Conservation (phyloP, 2,888 invertebrate genomes). For the Apotomis capreana region DNA sequence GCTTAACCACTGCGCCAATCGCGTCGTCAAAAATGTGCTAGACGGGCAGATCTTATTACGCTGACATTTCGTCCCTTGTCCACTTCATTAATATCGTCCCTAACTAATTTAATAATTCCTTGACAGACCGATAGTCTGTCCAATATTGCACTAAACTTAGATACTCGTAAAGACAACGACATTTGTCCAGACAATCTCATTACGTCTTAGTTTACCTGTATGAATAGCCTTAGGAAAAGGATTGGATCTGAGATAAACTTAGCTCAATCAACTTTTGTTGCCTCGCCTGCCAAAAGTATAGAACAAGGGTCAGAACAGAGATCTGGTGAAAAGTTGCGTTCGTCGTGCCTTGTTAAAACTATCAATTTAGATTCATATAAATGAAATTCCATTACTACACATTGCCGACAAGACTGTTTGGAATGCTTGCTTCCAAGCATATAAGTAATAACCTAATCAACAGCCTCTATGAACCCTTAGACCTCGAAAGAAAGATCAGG, state of each 20-base stretch:
- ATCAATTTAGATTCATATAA: too few relatives aligned
- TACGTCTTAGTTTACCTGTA: slow-evolving; percentile 12
- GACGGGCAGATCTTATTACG: neutral
- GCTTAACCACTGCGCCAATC: too few relatives aligned
- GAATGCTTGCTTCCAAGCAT: too few relatives aligned
- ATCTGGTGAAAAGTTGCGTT: too few relatives aligned
- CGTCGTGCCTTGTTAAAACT: too few relatives aligned
- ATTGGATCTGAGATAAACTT: neutral
- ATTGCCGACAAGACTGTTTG: too few relatives aligned
- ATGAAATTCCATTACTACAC: too few relatives aligned
- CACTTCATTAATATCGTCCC: neutral
- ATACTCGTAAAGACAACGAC: slow-evolving; percentile 20
- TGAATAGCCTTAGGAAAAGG: neutral
- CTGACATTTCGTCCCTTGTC: neutral
- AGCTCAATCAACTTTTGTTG: too few relatives aligned
- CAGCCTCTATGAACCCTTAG: neutral
- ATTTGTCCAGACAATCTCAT: slow-evolving; percentile 3
- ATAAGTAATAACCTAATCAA: too few relatives aligned
- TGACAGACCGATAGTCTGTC: slow-evolving; percentile 2
- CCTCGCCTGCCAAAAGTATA: too few relatives aligned
- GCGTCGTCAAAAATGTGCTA: too few relatives aligned
- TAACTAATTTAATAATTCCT: neutral
- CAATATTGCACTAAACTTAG: neutral
- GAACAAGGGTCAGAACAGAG: too few relatives aligned
- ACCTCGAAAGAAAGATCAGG: slow-evolving; percentile 14